phyloP scores from a whole-genome alignment of 2,888 invertebrate species.

The Megastigmus dorsalis region DNA sequence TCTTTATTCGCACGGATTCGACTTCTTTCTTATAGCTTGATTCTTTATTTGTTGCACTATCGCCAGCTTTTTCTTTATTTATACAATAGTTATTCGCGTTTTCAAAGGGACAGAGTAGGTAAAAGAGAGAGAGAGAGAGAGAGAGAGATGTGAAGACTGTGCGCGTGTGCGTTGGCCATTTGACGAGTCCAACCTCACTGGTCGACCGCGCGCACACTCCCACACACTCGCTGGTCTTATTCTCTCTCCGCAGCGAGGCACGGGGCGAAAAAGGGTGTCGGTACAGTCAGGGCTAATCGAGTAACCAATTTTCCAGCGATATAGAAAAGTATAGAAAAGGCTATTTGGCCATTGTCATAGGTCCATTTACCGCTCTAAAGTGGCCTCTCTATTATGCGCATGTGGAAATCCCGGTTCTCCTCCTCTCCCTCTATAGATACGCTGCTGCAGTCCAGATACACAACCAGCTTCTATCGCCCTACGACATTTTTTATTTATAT shows the following conservation, averaged over 20 bases:
- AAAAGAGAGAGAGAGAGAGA: background rate
- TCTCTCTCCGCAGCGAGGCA: background rate
- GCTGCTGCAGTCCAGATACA: background rate
- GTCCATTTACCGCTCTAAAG: conserved; percentile 34
- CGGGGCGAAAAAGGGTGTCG: conserved; percentile 60
- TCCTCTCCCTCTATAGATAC: background rate
- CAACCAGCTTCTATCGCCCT: background rate
- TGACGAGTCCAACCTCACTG: background rate
- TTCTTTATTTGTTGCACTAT: too few relatives aligned
- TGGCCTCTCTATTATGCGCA: conserved; percentile 34
- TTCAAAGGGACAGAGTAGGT: too few relatives aligned
- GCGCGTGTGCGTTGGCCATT: background rate
- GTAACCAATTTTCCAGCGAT: conserved; percentile 70
- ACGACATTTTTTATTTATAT: conserved; percentile 6
- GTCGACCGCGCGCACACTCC: background rate
- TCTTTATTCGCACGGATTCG: background rate
- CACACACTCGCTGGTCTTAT: background rate
- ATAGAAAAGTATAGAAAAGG: conserved; percentile 63
- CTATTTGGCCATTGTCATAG: conserved; percentile 46
- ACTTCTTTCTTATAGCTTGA: too few relatives aligned
- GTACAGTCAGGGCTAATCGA: conserved; percentile 70
- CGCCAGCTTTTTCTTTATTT: too few relatives aligned
- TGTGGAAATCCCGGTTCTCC: background rate
- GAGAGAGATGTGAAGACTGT: background rate
- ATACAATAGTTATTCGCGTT: too few relatives aligned